Base-by-base conservation (phyloP, 2,888 invertebrate species). In the Cabera pusaria region DNA sequence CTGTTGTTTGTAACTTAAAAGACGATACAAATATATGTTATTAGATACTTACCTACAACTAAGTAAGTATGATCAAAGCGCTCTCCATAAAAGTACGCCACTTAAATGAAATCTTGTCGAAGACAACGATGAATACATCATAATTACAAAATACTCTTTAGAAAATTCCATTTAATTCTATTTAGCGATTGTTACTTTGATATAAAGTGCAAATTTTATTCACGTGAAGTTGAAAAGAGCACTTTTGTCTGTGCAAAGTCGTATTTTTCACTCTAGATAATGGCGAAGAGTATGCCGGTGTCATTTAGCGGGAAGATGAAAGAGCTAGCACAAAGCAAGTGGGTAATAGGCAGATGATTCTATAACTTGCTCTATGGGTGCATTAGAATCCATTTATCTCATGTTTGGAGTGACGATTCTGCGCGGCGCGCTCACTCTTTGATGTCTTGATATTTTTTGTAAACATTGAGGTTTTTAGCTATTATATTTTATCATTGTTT, bases 281-380 rank as follows among this genome's bases (percentile, higher is more conserved):
- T 80, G 78, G 64, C 44, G 47, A 44, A 49, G 58, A 52, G 54
- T 47, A 44, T 59, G 55, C 53, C 62, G 58, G 60, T 66, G 67
- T 67, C 35, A 36, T 42, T 70, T 65, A 59, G 44, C 55, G 59
- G 53, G 53, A 64, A 75, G 73, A 80, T 79, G 74, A 78, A 79
- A 76, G 76, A 59, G 52, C 55, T 47, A 52, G 59, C 59, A 76
- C 87, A 87, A 87, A 87, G 87, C 80, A 63, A 88, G 87, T 79
- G 83, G 66, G 56, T 86, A 88, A 88, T 88, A 83, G 82, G 74
- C 72, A 77, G 81, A 84, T 79, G 74, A 82, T 83, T 82, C 75
- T 54, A 63, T 65, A 68, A 75, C 74, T 66, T 70, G 64, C 77
- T 66, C 73, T 71, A 24, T 40, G 46, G 43, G 52, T 66, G 77